These are phyloP conservation scores for Oenanthe melanoleuca DNA, from an alignment of 2,113 vertebrate genomes.

Conservation along the genomic window DNA sequence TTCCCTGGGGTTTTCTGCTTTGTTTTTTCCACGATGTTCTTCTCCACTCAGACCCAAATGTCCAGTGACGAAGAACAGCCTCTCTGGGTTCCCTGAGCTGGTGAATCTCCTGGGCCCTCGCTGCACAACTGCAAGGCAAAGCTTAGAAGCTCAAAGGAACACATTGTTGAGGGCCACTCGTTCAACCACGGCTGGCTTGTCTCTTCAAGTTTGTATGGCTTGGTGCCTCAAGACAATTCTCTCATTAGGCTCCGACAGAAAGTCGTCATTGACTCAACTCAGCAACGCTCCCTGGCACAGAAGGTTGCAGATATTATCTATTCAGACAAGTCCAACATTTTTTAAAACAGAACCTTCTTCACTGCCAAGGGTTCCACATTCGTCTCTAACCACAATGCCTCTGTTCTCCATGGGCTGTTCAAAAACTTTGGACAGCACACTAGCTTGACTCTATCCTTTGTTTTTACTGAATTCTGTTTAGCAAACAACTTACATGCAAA, in stretches of 20 bases:
- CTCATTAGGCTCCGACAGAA: constrained; percentile 34
- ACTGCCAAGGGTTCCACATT: not conserved
- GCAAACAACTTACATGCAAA: not conserved
- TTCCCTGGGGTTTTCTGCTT: not conserved
- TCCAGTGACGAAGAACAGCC: not conserved
- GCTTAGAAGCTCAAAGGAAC: constrained; percentile 42
- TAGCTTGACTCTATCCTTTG: not conserved
- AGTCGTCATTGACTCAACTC: constrained; percentile 31
- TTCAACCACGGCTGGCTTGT: not conserved
- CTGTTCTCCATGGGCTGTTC: not conserved
- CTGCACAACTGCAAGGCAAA: not conserved
- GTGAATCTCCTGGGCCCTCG: not conserved
- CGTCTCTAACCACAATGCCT: not conserved
- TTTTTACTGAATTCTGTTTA: not conserved
- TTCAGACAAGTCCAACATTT: constrained; percentile 38
- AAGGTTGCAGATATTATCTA: constrained; percentile 52
- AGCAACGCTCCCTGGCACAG: constrained; percentile 6
- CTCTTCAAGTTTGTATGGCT: constrained; percentile 46
- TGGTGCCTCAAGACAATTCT: constrained; percentile 52
- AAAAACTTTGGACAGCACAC: not conserved
- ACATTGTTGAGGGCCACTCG: not conserved
- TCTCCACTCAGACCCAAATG: not conserved
- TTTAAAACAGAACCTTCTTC: constrained; percentile 16
- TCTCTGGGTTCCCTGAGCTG: not conserved
- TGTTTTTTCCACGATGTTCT: not conserved